Percentiles rank a stretch among this genome's conserved stretches.
These are phyloP conservation scores for Hydropotes inermis DNA, from an alignment of 2,113 vertebrate species.

Conservation along the genomic window DNA sequence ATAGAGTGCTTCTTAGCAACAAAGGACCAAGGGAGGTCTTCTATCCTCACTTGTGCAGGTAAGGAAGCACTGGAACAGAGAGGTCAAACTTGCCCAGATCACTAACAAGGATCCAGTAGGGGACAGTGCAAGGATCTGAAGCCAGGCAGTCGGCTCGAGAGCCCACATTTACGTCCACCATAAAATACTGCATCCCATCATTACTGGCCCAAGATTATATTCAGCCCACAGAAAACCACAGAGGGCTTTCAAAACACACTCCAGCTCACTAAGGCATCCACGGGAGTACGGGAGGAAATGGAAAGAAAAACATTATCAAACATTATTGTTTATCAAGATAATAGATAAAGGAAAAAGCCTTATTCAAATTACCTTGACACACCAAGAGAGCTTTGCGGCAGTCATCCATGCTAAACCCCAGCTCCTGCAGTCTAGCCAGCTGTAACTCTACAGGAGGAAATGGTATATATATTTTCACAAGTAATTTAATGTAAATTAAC, in stretches of 20 bases:
- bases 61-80: neutral
- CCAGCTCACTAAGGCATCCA: neutral
- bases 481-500: neutral
- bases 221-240: neutral
- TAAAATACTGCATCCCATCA: neutral
- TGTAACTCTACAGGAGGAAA: conserved; percentile 84
- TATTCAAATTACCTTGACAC: conserved; percentile 87
- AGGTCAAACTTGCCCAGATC: neutral
- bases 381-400: conserved; percentile 88
- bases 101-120: neutral
- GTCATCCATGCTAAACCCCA: conserved; percentile 92
- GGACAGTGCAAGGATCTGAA: neutral
- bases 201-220: neutral
- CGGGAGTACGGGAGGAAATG: neutral
- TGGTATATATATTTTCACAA: neutral
- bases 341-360: neutral
- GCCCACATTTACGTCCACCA: neutral
- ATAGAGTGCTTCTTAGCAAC: neutral
- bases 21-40: neutral
- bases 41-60: neutral
- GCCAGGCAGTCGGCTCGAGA: neutral
- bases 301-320: neutral
- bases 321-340: neutral
- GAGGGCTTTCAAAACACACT: neutral
- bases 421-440: conserved; percentile 89